These are phyloP conservation scores for Halcyon senegalensis DNA, from an alignment of 2,113 vertebrate species.

Conservation along the genomic window DNA sequence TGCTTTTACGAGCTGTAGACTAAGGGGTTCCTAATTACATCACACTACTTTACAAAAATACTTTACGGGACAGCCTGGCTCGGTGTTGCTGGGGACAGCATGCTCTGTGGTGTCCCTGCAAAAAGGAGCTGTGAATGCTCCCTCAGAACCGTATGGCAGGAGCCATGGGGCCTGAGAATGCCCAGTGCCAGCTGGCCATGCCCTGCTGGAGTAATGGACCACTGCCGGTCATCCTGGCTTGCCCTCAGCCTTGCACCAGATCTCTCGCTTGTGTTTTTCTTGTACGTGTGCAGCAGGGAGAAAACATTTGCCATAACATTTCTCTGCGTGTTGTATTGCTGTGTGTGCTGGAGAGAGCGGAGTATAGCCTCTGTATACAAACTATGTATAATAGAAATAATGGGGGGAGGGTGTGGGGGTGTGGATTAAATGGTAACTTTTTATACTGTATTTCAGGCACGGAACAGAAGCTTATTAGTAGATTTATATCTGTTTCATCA, in stretches of 20 bases:
- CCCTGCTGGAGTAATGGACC: not conserved
- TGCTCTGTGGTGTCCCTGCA: not conserved
- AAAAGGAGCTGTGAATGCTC: not conserved
- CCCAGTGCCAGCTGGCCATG: not conserved
- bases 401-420: accelerated
- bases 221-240: not conserved
- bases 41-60: not conserved
- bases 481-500: not conserved
- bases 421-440: not conserved
- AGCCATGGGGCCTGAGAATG: not conserved
- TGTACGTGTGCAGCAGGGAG: not conserved
- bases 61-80: not conserved
- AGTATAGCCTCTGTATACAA: not conserved
- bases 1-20: not conserved
- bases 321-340: not conserved
- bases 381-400: not conserved
- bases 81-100: not conserved
- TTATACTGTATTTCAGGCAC: not conserved
- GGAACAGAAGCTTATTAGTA: not conserved
- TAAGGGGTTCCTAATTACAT: not conserved
- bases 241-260: not conserved
- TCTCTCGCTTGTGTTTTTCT: not conserved
- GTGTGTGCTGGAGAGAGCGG: accelerated
- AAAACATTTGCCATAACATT: accelerated
- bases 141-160: not conserved